Percentiles rank a stretch among this genome's conserved stretches.
These are phyloP conservation scores for Leiothrix lutea DNA, from an alignment of 2,113 vertebrate genomes.

Conservation along the genomic window DNA sequence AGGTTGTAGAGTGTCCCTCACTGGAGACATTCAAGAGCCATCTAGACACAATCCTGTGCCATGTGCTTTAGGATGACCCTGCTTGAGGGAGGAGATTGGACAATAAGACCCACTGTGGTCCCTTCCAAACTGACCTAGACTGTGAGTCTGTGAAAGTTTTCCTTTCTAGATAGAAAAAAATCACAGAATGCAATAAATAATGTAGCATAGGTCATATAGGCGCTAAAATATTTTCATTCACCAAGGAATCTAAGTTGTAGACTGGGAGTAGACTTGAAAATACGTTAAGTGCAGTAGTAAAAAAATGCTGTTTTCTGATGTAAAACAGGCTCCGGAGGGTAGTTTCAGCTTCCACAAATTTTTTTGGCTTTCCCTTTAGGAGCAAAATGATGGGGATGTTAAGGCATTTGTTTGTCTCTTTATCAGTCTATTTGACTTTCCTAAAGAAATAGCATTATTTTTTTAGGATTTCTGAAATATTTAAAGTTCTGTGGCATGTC, in stretches of 20 bases:
- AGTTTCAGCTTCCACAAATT: slow-evolving; percentile 5
- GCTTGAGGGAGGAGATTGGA: background rate
- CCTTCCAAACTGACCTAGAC: background rate
- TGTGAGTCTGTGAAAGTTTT: background rate
- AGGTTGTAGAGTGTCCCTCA: background rate
- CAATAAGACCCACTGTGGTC: background rate
- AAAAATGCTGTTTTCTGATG: background rate
- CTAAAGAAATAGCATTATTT: background rate
- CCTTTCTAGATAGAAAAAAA: background rate
- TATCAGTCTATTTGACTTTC: background rate
- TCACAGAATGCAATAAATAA: slow-evolving; percentile 5
- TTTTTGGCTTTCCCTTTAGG: background rate
- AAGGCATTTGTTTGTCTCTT: background rate
- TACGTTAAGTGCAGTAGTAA: background rate
- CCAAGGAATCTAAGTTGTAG: background rate
- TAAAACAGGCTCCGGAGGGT: slow-evolving; percentile 9
- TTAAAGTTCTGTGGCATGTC: background rate
- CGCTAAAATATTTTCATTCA: background rate
- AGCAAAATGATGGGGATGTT: background rate
- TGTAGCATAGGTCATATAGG: background rate
- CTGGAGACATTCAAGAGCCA: background rate
- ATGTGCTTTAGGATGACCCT: background rate
- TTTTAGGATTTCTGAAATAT: background rate
- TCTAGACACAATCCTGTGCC: background rate
- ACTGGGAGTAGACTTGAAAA: background rate